Conservation (phyloP, 1,140 invertebrate species). For the Cydia pomonella region DNA sequence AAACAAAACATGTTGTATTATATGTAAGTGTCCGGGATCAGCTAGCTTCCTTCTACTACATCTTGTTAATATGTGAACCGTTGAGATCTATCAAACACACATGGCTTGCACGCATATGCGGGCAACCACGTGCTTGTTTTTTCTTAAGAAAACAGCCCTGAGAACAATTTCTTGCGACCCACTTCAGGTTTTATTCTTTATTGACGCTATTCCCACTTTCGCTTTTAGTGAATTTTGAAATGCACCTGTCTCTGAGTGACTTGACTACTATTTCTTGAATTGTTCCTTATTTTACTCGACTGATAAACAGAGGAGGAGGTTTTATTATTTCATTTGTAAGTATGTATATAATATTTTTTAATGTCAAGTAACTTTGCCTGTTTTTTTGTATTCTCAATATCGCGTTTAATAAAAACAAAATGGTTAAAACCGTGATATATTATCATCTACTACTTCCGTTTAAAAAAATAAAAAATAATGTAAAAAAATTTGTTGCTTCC, state of each 20-base stretch:
- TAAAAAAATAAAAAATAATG: too few relatives aligned
- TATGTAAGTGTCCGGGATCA: too few relatives aligned
- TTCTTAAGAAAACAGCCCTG: background rate
- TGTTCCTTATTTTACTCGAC: too few relatives aligned
- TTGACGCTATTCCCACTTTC: background rate
- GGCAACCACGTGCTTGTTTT: constrained; percentile 19
- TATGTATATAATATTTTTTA: too few relatives aligned
- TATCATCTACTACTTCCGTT: too few relatives aligned
- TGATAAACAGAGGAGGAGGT: too few relatives aligned
- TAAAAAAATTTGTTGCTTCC: too few relatives aligned
- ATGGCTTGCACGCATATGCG: constrained; percentile 6
- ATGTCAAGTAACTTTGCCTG: too few relatives aligned
- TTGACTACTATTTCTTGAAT: background rate
- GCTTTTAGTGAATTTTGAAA: constrained; percentile 2
- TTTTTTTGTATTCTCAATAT: too few relatives aligned
- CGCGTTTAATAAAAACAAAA: too few relatives aligned
- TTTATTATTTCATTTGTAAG: too few relatives aligned
- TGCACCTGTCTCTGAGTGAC: background rate
- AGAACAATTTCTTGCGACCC: constrained; percentile 6
- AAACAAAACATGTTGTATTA: background rate
- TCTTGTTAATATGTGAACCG: background rate
- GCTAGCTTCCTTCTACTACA: background rate
- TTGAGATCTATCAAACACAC: background rate
- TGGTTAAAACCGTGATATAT: too few relatives aligned
- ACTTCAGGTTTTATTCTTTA: constrained; percentile 16